A percentile compares a stretch with the other conserved stretches of the same genome.
phyloP scores from a whole-genome alignment of 2,113 vertebrate species.

The Tragelaphus buxtoni region DNA sequence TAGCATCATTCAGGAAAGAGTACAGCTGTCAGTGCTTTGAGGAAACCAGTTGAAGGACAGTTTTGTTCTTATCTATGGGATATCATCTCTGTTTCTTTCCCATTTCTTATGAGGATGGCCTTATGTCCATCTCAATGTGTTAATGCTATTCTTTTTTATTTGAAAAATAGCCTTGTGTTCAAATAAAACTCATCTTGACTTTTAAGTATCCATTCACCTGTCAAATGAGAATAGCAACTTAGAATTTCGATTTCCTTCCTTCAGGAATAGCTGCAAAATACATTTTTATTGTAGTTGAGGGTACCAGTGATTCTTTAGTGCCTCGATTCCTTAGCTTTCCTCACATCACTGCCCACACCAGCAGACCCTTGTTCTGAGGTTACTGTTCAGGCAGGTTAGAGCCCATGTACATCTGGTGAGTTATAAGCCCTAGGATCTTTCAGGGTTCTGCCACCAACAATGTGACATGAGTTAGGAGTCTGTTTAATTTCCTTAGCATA shows the following conservation, averaged over 20 bases:
- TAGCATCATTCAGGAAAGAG: slow-evolving; percentile 24
- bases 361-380: slow-evolving; percentile 45
- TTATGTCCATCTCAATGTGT: slow-evolving; percentile 50
- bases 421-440: not conserved
- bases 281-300: slow-evolving; percentile 50
- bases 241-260: slow-evolving; percentile 71
- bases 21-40: not conserved
- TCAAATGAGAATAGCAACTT: slow-evolving; percentile 69
- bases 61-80: slow-evolving; percentile 14
- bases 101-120: slow-evolving; percentile 51
- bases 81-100: slow-evolving; percentile 3
- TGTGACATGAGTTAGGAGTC: not conserved
- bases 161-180: slow-evolving; percentile 50
- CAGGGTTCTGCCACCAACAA: not conserved
- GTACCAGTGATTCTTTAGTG: not conserved
- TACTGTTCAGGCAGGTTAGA: not conserved
- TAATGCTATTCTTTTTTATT: slow-evolving; percentile 68
- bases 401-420: not conserved
- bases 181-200: slow-evolving; percentile 58
- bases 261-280: slow-evolving; percentile 62
- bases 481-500: not conserved
- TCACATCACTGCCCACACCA: not conserved
- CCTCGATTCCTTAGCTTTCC: not conserved
- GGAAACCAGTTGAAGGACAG: not conserved
- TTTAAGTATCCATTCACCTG: slow-evolving; percentile 75